Evolutionary conservation across 2,113 vertebrate species (phyloP).

Genomic region (Heterotis niloticus): DNA sequence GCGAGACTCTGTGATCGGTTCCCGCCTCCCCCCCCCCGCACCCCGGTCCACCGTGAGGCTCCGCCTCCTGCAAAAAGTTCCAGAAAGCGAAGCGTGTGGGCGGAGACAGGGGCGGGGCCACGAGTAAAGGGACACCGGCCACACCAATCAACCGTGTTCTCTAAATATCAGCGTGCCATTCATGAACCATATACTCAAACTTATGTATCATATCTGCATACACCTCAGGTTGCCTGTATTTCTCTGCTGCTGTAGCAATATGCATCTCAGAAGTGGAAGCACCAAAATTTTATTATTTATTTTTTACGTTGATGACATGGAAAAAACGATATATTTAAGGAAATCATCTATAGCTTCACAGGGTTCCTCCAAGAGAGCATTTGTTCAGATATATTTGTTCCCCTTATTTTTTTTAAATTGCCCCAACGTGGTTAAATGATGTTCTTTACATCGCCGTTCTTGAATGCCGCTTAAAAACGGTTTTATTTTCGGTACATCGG

Average conservation of each 20-base stretch:
- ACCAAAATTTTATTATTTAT: slow-evolving; percentile 30
- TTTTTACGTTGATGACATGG: slow-evolving; percentile 28
- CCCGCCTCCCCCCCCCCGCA: not conserved
- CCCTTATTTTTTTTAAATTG: not conserved
- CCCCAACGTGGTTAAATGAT: not conserved
- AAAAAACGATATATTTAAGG: slow-evolving; percentile 15
- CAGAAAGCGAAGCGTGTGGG: not conserved
- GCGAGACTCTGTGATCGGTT: slow-evolving; percentile 48
- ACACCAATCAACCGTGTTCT: slow-evolving; percentile 20
- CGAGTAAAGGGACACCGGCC: not conserved
- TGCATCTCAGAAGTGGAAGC: slow-evolving; percentile 31
- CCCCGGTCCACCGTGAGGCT: slow-evolving; percentile 12
- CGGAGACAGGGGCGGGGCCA: not conserved
- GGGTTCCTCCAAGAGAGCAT: slow-evolving; percentile 21
- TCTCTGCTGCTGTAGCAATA: slow-evolving; percentile 38
- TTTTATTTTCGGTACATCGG: not conserved
- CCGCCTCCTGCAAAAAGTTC: not conserved
- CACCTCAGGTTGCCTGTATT: slow-evolving; percentile 40
- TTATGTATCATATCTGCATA: slow-evolving; percentile 31
- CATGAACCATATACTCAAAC: slow-evolving; percentile 29
- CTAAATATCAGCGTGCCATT: slow-evolving; percentile 35
- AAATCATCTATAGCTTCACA: slow-evolving; percentile 3
- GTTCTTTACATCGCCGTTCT: slow-evolving; percentile 5
- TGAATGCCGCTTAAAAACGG: not conserved
- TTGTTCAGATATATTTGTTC: slow-evolving; percentile 7